Base-by-base conservation (phyloP, 2,113 vertebrate species). In the Andinoacara biseriatus region DNA sequence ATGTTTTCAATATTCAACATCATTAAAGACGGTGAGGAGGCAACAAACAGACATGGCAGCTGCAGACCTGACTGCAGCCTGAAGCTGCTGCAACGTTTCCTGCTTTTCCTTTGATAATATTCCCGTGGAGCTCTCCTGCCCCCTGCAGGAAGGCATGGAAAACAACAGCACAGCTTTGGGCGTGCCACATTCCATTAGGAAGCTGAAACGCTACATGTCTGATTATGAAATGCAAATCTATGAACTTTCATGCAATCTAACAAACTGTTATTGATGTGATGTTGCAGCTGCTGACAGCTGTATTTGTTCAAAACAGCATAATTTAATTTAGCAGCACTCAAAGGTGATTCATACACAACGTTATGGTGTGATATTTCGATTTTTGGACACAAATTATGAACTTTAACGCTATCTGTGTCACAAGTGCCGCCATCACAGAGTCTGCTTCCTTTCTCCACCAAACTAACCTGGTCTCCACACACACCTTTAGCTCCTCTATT, bases 101-200 rank as follows among this genome's bases (percentile, higher is more conserved):
- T 74, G 13, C 56, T 52, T 62, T 2, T 74, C 8, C 40, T 2
- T 58, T 40, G 8, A 4, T 15, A 22, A 33, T 22, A n/a, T 14
- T 22, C 63, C n/a, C 43, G 8, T 40, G 5, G 18, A 14, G 40
- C 67, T 80, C 56, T 79, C 72, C 60, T 54, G 56, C 82, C 84
- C 69, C 60, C 86, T 83, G 15, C 20, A 80, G 90, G 80, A 17
- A 1, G 56, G 7, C 17, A 26, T 3, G 49, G 22, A 22, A 29
- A 38, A 80, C 14, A 5, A 20, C 79, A 76, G 24, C 58, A 59
- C 14, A 4, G 2, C 10, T 38, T 18, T 56, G 31, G 60, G 14
- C 2, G 15, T 57, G 83, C 52, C 58, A 52, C 58, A n/a, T 67
- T 49, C n/a, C 49, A 22, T 15, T 3, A 40, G 18, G 15, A 58